These are phyloP conservation scores for Lytechinus pictus DNA, from an alignment of 35 echinoderm and acorn worm species.

Conservation along the genomic window DNA sequence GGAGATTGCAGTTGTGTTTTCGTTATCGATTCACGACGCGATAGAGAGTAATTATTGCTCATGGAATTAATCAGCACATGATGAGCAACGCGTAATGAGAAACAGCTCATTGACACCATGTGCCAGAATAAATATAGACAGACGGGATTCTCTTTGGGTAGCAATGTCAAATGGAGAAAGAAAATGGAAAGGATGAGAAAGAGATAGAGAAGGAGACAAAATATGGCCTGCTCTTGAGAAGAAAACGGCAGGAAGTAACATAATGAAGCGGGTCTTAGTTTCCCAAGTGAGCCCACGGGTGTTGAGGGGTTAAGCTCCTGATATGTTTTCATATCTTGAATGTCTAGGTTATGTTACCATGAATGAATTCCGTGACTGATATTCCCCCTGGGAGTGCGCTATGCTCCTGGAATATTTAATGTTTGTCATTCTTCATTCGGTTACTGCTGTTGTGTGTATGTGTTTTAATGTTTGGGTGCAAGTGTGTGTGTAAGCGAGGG, in stretches of 20 bases:
- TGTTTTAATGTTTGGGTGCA: background rate
- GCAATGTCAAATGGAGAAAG: background rate
- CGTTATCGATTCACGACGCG: conserved; percentile 40
- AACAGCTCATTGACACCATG: conserved; percentile 52
- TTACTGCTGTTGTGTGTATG: background rate
- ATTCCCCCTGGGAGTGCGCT: conserved; percentile 34
- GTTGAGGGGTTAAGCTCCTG: conserved; percentile 36
- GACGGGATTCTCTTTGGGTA: conserved; percentile 33
- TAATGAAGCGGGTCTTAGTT: conserved; percentile 29
- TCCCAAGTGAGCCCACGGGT: conserved; percentile 22
- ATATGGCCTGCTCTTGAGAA: conserved; percentile 16
- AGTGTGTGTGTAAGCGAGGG: background rate
- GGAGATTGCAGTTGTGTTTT: conserved; percentile 49
- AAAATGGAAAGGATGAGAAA: background rate
- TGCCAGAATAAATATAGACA: conserved; percentile 46
- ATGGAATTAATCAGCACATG: conserved; percentile 53
- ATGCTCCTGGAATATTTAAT: conserved; percentile 51
- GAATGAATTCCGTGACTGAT: conserved; percentile 53
- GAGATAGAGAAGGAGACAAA: conserved; percentile 27
- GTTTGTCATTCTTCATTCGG: conserved; percentile 42
- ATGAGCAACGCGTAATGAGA: conserved; percentile 56
- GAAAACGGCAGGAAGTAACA: conserved; percentile 23
- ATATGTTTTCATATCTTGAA: conserved; percentile 59
- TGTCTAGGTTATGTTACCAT: conserved; percentile 57
- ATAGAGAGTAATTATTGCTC: conserved; percentile 53